These are phyloP conservation scores for Maniola hyperantus DNA, from an alignment of 2,888 invertebrate species.

Conservation along the genomic window DNA sequence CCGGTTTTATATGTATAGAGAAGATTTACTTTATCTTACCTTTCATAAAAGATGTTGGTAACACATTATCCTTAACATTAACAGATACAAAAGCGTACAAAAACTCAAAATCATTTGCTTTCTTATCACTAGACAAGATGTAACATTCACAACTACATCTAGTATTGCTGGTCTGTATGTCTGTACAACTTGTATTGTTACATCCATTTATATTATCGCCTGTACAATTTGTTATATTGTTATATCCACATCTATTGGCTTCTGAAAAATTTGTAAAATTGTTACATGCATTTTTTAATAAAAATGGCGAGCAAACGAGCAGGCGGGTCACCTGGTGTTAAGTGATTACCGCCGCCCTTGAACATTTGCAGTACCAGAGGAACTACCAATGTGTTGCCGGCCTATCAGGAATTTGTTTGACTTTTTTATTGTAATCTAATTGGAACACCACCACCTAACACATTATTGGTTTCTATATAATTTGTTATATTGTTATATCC, in stretches of 20 bases:
- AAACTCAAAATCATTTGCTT: constrained; percentile 57
- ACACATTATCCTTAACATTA: constrained; percentile 66
- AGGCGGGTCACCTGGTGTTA: no score
- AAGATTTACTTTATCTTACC: constrained; percentile 50
- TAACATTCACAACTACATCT: constrained; percentile 55
- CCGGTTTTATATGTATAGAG: no score
- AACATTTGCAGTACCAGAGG: no score
- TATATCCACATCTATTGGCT: background rate
- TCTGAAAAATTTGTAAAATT: background rate
- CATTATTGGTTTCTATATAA: no score
- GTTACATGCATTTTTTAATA: background rate
- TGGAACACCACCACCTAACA: no score
- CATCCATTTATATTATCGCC: constrained; percentile 31
- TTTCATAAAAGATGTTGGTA: constrained; percentile 68
- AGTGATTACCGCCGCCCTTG: no score
- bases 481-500: background rate
- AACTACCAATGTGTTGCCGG: no score
- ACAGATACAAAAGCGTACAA: constrained; percentile 70
- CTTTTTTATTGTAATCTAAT: no score
- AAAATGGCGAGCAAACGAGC: no score
- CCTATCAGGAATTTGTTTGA: no score
- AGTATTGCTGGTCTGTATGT: constrained; percentile 29
- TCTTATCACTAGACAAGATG: constrained; percentile 38
- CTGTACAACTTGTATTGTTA: constrained; percentile 28
- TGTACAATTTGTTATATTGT: constrained; percentile 25